Evolutionary conservation across 2,888 invertebrate species (phyloP).

Genomic region (Sicus ferrugineus): DNA sequence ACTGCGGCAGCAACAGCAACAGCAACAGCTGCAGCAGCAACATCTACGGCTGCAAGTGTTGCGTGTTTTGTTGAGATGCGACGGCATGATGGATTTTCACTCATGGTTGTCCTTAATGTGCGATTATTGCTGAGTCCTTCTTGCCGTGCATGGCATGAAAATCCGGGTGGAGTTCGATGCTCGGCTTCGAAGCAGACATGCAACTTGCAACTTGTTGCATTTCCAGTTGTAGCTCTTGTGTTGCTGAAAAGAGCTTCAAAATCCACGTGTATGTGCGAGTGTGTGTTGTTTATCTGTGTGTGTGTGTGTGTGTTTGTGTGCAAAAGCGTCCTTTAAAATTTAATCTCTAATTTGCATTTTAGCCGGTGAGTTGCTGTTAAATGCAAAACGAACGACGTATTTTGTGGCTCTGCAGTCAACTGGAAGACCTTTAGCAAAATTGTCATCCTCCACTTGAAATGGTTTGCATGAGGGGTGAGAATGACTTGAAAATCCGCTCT

Average conservation of each 20-base stretch:
- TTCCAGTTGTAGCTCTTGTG: not conserved
- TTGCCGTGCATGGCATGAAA: too few relatives aligned
- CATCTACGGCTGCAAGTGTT: constrained; percentile 3
- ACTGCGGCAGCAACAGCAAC: too few relatives aligned
- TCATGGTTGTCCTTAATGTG: not conserved
- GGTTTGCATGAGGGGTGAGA: too few relatives aligned
- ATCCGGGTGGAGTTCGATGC: too few relatives aligned
- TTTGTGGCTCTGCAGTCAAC: too few relatives aligned
- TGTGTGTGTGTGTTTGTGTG: constrained; percentile 3
- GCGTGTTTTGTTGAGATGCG: not conserved
- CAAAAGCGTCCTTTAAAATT: not conserved
- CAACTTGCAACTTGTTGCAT: too few relatives aligned
- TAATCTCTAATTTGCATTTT: not conserved
- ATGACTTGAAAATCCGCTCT: too few relatives aligned
- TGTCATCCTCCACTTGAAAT: too few relatives aligned
- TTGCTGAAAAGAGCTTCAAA: not conserved
- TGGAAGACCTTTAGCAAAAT: too few relatives aligned
- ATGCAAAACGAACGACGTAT: too few relatives aligned
- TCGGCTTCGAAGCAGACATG: too few relatives aligned
- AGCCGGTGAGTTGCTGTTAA: not conserved
- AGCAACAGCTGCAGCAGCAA: too few relatives aligned
- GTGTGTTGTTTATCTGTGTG: not conserved
- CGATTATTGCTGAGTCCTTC: constrained; percentile 25
- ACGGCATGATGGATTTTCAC: not conserved
- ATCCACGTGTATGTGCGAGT: not conserved